Evolutionary conservation across 1,140 invertebrate genomes (phyloP).

Genomic region (Drosophila pandora): DNA sequence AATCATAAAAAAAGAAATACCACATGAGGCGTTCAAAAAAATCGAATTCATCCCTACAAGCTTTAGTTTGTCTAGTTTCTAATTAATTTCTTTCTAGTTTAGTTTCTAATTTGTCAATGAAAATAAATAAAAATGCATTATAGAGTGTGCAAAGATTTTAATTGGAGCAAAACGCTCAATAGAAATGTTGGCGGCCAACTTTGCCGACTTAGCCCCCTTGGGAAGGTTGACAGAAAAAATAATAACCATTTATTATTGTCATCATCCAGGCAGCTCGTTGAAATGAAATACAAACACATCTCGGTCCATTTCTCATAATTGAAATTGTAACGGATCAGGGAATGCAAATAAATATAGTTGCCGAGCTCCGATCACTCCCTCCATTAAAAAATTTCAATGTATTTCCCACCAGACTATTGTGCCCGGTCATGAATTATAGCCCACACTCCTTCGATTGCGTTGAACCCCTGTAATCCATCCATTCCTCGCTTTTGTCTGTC

Average conservation of each 20-base stretch:
- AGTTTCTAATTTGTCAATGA: not conserved
- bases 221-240: slow-evolving; percentile 24
- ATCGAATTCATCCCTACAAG: too few species aligned
- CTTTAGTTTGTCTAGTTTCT: too few species aligned
- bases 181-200: slow-evolving; percentile 14
- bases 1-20: too few species aligned
- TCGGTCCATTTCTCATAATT: slow-evolving; percentile 53
- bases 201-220: not conserved
- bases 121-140: not conserved
- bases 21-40: too few species aligned
- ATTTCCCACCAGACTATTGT: slow-evolving; percentile 30
- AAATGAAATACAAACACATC: slow-evolving; percentile 58
- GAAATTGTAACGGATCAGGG: slow-evolving; percentile 57
- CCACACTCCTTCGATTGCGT: not conserved
- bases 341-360: slow-evolving; percentile 49
- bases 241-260: slow-evolving; percentile 38
- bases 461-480: slow-evolving; percentile 9
- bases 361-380: slow-evolving; percentile 16
- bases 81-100: too few species aligned
- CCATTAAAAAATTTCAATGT: slow-evolving; percentile 52
- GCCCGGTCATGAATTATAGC: slow-evolving; percentile 21
- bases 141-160: not conserved
- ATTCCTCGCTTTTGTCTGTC: not conserved
- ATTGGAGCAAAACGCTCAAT: not conserved
- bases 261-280: slow-evolving; percentile 30